A percentile compares a stretch with the other conserved stretches of the same genome.
Evolutionary conservation across 1,140 invertebrate genomes (phyloP).

Genomic region (Drosophila repleta): DNA sequence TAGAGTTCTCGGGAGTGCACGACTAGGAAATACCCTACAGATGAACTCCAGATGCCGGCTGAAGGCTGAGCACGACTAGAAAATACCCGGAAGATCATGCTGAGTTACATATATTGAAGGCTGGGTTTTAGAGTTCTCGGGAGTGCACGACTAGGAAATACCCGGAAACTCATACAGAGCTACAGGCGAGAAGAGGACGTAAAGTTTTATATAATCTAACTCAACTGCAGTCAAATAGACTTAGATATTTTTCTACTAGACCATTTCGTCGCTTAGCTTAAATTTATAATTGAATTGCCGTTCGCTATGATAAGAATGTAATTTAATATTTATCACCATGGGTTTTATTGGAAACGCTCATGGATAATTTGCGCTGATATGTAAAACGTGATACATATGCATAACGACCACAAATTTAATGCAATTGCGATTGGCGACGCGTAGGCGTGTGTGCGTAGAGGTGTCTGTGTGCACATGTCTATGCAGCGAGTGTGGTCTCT

Average conservation of each 20-base stretch:
- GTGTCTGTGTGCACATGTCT: not conserved
- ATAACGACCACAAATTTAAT: slow-evolving; percentile 39
- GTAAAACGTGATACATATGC: slow-evolving; percentile 30
- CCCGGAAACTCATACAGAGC: too few relatives aligned
- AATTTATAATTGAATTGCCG: slow-evolving; percentile 6
- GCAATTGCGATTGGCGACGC: slow-evolving; percentile 23
- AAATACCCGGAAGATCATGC: too few relatives aligned
- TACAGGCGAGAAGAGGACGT: too few relatives aligned
- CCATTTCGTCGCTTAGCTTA: not conserved
- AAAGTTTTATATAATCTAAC: too few relatives aligned
- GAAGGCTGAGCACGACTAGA: too few relatives aligned
- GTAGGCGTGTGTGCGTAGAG: not conserved
- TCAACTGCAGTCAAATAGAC: too few relatives aligned
- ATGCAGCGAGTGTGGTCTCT: not conserved
- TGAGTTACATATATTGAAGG: too few relatives aligned
- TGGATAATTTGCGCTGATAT: slow-evolving; percentile 44
- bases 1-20: too few relatives aligned
- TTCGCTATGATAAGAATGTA: slow-evolving; percentile 1
- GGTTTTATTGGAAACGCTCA: slow-evolving; percentile 48
- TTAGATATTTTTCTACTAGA: too few relatives aligned
- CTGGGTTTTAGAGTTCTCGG: too few relatives aligned
- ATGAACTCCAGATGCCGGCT: too few relatives aligned
- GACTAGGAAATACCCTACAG: not conserved
- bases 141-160: too few relatives aligned
- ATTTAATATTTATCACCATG: slow-evolving; percentile 53